Percentiles rank a stretch among this genome's conserved stretches.
Evolutionary conservation across 2,888 invertebrate species (phyloP).

Genomic region (Drosophila melanocephala): DNA sequence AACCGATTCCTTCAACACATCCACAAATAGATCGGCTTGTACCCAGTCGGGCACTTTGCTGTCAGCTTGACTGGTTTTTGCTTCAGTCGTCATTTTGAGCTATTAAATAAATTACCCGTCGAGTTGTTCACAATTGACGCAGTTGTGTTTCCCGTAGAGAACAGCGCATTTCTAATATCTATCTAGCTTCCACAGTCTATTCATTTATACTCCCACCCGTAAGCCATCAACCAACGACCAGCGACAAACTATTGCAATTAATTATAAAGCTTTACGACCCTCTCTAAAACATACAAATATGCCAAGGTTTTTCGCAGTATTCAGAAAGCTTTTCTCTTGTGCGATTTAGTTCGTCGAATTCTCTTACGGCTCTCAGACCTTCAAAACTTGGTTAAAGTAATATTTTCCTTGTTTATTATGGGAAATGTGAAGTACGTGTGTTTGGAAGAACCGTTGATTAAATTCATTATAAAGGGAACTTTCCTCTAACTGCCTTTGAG

Average conservation of each 20-base stretch:
- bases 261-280: conserved; percentile 13
- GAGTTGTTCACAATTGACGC: neutral
- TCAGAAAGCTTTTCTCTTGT: conserved; percentile 7
- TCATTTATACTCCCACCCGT: conserved; percentile 21
- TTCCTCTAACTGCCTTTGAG: too few species aligned
- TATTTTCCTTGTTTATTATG: neutral
- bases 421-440: neutral
- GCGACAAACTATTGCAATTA: conserved; percentile 2
- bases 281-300: conserved; percentile 8
- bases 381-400: neutral
- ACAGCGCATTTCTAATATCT: conserved; percentile 11
- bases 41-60: conserved; percentile 56
- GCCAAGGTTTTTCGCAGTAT: neutral
- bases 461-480: neutral
- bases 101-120: neutral
- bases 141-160: conserved; percentile 2
- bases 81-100: conserved; percentile 26
- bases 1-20: conserved; percentile 42
- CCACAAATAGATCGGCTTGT: conserved; percentile 47
- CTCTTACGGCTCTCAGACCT: neutral
- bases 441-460: neutral
- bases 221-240: conserved; percentile 10
- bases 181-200: neutral
- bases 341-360: neutral
- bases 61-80: neutral